Base-by-base conservation (phyloP, 2,113 vertebrate genomes). In the Scophthalmus maximus region DNA sequence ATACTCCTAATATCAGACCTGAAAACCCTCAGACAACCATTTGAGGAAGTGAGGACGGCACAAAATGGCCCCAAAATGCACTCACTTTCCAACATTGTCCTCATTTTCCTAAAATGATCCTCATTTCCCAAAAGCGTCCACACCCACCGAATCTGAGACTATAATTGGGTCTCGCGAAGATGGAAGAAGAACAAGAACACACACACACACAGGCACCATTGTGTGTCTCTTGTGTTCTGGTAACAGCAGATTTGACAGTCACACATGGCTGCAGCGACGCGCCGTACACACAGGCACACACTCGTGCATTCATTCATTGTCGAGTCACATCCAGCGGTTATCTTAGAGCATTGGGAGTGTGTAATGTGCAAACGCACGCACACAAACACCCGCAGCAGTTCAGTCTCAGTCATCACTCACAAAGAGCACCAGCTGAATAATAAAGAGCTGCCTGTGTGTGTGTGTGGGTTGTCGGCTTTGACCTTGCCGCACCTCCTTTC, bases 401-500 rank as follows among this genome's bases (percentile, higher is more conserved):
- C 3, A 57, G 29, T n/a, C 51, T 59, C 11, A 36, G 49, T 67
- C 61, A 72, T 79, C 53, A 29, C 60, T 75, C 63, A 72, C 36
- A 50, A 71, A 51, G n/a, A n/a, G 36, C 59, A 71, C 58, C 18
- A 56, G 29, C 55, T 73, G 78, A 73, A 71, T 73, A 36, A 68
- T 67, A 77, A 81, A 61, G 44, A 53, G 64, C 1, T 44, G 1
- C 40, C 10, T 59, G 18, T 38, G 23, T 36, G 59, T 44, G 36
- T 58, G 47, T 47, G 34, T 6, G 40, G 25, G 58, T 47, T 50
- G 11, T 51, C 50, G 47, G 42, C 10, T 78, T 62, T 73, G 73
- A 80, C 77, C 73, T 80, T 84, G 77, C 42, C 15, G 30, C 44
- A 65, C 32, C 52, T 68, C 3, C 40, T 76, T 60, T 60, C 34